Conservation (phyloP, 2,888 invertebrate species). For the Strigamia crassipes region DNA sequence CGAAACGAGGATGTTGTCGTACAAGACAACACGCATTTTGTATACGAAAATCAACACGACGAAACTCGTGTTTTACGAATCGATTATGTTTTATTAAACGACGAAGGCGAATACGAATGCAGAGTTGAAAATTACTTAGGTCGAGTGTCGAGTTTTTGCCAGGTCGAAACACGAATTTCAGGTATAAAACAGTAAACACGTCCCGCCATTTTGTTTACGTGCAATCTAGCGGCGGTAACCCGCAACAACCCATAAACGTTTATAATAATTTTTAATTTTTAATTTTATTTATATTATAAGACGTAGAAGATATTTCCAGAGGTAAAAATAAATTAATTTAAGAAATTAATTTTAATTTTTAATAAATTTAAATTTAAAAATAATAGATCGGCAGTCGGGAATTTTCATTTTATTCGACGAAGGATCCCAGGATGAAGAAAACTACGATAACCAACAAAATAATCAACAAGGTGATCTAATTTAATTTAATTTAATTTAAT, state of each 20-base stretch:
- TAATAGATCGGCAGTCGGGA: constrained; percentile 47
- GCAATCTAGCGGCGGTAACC: too few species aligned
- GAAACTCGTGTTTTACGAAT: constrained; percentile 39
- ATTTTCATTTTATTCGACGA: constrained; percentile 50
- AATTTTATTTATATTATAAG: not conserved
- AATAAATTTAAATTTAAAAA: constrained; percentile 44
- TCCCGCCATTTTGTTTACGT: too few species aligned
- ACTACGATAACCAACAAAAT: not conserved
- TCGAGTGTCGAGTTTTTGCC: constrained; percentile 49
- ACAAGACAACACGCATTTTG: constrained; percentile 39
- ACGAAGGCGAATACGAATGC: constrained; percentile 50
- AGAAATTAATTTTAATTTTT: not conserved
- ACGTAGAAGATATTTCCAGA: not conserved
- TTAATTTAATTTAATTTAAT: not conserved
- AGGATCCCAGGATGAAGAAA: constrained; percentile 50
- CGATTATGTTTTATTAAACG: constrained; percentile 25
- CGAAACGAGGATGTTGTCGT: not conserved
- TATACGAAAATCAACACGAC: not conserved
- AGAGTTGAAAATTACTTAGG: constrained; percentile 48
- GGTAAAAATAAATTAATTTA: not conserved
- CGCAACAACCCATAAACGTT: too few species aligned
- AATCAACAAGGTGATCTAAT: not conserved
- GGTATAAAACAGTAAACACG: too few species aligned
- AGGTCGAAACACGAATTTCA: constrained; percentile 41
- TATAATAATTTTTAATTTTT: too few species aligned